A percentile compares a stretch with the other conserved stretches of the same genome.
phyloP scores from a whole-genome alignment of 2,888 invertebrate species.

The Cryptocephalus primarius region DNA sequence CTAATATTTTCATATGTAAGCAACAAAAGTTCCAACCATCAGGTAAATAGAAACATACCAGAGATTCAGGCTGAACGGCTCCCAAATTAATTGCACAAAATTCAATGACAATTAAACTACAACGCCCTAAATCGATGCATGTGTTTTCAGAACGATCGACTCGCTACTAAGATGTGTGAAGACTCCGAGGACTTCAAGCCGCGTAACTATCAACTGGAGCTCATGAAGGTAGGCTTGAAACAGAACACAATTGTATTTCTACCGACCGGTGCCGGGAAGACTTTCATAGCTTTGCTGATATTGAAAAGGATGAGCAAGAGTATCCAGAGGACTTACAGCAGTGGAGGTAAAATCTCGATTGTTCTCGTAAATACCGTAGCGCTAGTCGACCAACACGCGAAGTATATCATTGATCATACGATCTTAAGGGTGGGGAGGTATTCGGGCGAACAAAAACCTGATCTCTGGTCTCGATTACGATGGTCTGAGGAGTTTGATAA shows the following conservation, averaged over 20 bases:
- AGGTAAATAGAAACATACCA: no score
- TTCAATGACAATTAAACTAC: no score
- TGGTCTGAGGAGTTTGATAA: constrained; percentile 55
- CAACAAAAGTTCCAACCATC: no score
- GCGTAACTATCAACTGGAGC: constrained; percentile 58
- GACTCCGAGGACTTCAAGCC: constrained; percentile 24
- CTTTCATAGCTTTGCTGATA: constrained; percentile 69
- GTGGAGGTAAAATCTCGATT: constrained; percentile 66
- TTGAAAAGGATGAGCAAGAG: constrained; percentile 33
- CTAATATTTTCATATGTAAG: no score
- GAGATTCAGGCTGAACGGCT: no score
- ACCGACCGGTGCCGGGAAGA: constrained; percentile 91
- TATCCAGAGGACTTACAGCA: constrained; percentile 34
- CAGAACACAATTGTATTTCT: constrained; percentile 85
- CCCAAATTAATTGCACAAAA: no score
- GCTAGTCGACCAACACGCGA: constrained; percentile 68
- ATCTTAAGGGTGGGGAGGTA: constrained; percentile 55
- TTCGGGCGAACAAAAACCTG: constrained; percentile 63
- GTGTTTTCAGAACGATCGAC: no score
- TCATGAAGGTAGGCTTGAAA: constrained; percentile 60
- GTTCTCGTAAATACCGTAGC: constrained; percentile 76
- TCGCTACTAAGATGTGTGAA: constrained; percentile 5
- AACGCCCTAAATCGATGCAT: no score
- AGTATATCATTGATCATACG: constrained; percentile 49
- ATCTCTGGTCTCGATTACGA: constrained; percentile 53